Conservation (phyloP, 1,140 invertebrate species). For the Leptopilina boulardi region DNA sequence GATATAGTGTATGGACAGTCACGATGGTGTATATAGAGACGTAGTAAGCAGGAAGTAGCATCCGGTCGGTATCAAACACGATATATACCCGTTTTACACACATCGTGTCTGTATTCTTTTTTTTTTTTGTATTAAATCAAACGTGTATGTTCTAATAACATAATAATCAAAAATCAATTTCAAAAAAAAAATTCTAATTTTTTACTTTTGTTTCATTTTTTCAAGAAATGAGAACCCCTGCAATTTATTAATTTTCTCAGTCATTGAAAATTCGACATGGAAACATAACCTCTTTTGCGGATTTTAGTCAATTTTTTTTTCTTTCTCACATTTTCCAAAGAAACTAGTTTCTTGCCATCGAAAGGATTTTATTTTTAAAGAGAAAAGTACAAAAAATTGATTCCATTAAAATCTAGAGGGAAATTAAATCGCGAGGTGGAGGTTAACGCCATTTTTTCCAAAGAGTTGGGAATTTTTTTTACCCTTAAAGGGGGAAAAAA, state of each 20-base stretch:
- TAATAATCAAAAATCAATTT: background rate
- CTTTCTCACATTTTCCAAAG: no score
- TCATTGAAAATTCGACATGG: no score
- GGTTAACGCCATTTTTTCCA: background rate
- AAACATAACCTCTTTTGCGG: no score
- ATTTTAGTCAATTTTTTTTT: no score
- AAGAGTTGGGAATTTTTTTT: background rate
- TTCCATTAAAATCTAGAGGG: background rate
- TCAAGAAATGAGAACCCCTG: no score
- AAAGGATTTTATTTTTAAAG: background rate
- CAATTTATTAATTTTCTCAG: no score
- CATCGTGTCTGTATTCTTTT: conserved; percentile 52
- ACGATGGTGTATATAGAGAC: conserved; percentile 57
- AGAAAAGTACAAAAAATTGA: background rate
- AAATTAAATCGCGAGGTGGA: background rate
- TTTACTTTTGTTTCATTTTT: no score
- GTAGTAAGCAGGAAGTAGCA: conserved; percentile 70
- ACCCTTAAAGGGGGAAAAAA: background rate
- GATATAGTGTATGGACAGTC: conserved; percentile 40
- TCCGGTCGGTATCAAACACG: conserved; percentile 68
- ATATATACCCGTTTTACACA: conserved; percentile 61
- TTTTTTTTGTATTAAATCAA: conserved; percentile 40
- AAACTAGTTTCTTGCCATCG: background rate
- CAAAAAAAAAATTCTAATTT: no score
- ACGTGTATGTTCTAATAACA: background rate